phyloP scores from a whole-genome alignment of 2,888 invertebrate species.

The Drosophila birchii region DNA sequence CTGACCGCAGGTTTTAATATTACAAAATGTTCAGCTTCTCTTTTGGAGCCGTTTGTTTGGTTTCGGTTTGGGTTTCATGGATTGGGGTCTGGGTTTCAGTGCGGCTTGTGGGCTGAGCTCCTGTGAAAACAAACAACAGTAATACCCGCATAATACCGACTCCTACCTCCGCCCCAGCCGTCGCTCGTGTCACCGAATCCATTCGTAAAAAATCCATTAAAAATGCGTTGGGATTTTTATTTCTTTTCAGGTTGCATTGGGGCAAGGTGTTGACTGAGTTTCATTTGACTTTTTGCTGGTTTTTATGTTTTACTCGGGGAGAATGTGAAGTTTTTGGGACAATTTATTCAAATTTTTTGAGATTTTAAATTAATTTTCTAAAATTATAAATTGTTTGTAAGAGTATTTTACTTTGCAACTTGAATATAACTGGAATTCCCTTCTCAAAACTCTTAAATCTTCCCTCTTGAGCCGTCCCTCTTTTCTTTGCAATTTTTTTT shows the following conservation, averaged over 20 bases:
- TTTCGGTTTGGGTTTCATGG: constrained; percentile 59
- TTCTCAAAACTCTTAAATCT: background rate
- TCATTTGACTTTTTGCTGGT: constrained; percentile 38
- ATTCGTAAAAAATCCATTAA: constrained; percentile 71
- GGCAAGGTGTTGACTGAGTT: constrained; percentile 54
- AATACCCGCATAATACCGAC: constrained; percentile 72
- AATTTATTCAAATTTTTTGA: background rate
- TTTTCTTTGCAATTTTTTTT: constrained; percentile 46
- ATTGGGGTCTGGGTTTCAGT: constrained; percentile 66
- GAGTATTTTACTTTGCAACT: background rate
- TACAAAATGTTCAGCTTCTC: constrained; percentile 59
- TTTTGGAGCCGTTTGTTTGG: constrained; percentile 35
- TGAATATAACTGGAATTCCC: background rate
- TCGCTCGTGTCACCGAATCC: constrained; percentile 13
- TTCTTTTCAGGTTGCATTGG: constrained; percentile 36
- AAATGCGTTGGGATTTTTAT: constrained; percentile 68
- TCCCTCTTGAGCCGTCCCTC: background rate
- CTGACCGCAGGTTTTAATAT: constrained; percentile 79
- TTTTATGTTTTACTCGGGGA: constrained; percentile 8
- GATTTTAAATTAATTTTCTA: background rate
- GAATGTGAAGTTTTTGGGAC: background rate
- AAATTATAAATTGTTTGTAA: background rate
- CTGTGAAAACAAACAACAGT: constrained; percentile 77
- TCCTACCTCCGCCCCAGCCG: background rate
- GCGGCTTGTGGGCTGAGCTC: constrained; percentile 40